Evolutionary conservation across 2,888 invertebrate species (phyloP), one percentile per base, ranked within the genome.

Genomic region (Nephrotoma guestfalica): DNA sequence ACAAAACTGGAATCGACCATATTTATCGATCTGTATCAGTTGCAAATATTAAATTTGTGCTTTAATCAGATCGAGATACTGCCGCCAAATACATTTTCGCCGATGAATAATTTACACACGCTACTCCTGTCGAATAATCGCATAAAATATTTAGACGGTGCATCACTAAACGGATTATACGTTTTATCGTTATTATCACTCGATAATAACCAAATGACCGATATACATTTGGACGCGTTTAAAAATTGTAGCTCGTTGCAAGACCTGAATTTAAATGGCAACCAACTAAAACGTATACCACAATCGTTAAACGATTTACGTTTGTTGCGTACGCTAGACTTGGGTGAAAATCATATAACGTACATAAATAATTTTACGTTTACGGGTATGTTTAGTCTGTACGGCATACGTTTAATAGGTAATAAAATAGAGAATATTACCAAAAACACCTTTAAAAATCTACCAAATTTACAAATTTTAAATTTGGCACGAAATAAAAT

Each of bases 61-160:
- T 95, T 96, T 90, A 98, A 98, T 90, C 93, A 94, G 89, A 92
- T 98, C 87, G 96, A 96, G 90, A 95, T 94, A 87, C 96, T 98
- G 88, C 96, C 96, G 6, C 96, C 97, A 6, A 96, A 97, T 89
- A 96, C 97, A 1, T 98, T 98, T 91, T 94, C 97, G 57, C 96
- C 97, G 4, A 96, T 97, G 95, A 97, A 96, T 90, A 98, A 98
- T 92, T 93, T 98, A 88, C 97, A 98, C 91, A 97, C 97, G 13
- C 92, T 98, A 88, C 94, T 97, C 87, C 93, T 98, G 88, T 96
- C 97, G 3, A 95, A 95, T 91, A 98, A 98, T 92, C 95, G 95
- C 91, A 94, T 98, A 89, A 95, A 95, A 89, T 95, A 96, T 89
- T 93, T 98, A 88, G 97, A 97, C 90, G 96, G 96, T 2, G 96